These are phyloP conservation scores for Polymixis lichenea DNA, from an alignment of 2,888 invertebrate genomes.

Conservation along the genomic window DNA sequence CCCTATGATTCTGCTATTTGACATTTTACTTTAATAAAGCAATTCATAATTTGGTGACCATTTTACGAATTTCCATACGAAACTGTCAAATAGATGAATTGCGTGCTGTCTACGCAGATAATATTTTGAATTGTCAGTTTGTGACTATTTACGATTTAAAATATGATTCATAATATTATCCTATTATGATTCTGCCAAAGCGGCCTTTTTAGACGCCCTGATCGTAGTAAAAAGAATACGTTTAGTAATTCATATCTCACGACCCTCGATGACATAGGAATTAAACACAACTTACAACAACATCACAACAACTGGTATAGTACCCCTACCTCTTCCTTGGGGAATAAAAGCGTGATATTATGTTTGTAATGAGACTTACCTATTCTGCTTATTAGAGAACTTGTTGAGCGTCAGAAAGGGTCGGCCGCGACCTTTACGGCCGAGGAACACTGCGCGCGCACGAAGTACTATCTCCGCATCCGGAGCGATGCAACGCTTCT, in stretches of 20 bases:
- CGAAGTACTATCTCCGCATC: conserved; percentile 76
- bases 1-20: too few relatives aligned
- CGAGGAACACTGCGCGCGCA: conserved; percentile 80
- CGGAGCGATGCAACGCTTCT: conserved; percentile 81
- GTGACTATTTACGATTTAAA: too few relatives aligned
- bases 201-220: too few relatives aligned
- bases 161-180: too few relatives aligned
- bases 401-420: conserved; percentile 71
- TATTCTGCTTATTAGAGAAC: conserved; percentile 12
- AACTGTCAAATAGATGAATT: too few relatives aligned
- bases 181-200: too few relatives aligned
- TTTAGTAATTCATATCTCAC: not conserved
- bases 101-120: too few relatives aligned
- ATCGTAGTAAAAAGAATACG: not conserved
- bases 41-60: too few relatives aligned
- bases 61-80: too few relatives aligned
- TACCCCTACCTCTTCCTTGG: not conserved
- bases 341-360: not conserved
- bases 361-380: conserved; percentile 28
- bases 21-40: too few relatives aligned
- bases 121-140: too few relatives aligned
- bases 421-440: conserved; percentile 78
- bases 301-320: not conserved
- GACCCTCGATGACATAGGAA: not conserved
- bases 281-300: too few relatives aligned